Evolutionary conservation across 2,888 invertebrate genomes (phyloP).

Genomic region (Pteria penguin): DNA sequence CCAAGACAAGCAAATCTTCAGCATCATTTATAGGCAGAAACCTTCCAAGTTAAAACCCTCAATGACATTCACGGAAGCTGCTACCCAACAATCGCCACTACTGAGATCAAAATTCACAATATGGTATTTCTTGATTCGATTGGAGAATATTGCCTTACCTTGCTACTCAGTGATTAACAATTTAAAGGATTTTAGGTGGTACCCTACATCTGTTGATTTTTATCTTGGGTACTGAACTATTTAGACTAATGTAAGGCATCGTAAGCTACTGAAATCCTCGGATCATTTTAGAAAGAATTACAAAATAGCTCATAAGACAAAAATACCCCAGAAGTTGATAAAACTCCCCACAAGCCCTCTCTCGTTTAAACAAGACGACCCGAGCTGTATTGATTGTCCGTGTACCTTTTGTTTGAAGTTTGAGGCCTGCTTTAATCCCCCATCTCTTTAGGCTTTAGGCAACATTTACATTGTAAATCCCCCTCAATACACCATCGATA

Average conservation of each 20-base stretch:
- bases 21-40: too few species aligned
- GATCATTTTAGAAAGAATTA: slow-evolving; percentile 23
- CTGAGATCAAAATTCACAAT: too few species aligned
- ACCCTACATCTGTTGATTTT: too few species aligned
- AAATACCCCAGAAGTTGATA: slow-evolving; percentile 12
- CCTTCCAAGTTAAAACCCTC: too few species aligned
- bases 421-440: slow-evolving; percentile 4
- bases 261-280: slow-evolving; percentile 1
- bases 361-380: neutral
- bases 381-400: slow-evolving; percentile 8
- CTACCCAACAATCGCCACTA: too few species aligned
- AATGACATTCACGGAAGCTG: too few species aligned
- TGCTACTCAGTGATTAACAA: too few species aligned
- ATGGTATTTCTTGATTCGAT: too few species aligned
- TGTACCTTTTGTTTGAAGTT: slow-evolving; percentile 20
- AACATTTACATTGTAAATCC: neutral
- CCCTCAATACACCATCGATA: neutral
- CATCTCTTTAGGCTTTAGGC: slow-evolving; percentile 8
- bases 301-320: slow-evolving; percentile 13
- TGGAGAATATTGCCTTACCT: too few species aligned
- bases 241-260: slow-evolving; percentile 7
- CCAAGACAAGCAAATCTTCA: too few species aligned
- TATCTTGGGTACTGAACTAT: slow-evolving; percentile 8
- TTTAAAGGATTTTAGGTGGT: too few species aligned
- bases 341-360: neutral